phyloP scores from a whole-genome alignment of 2,888 invertebrate species.

The Hermodice carunculata region DNA sequence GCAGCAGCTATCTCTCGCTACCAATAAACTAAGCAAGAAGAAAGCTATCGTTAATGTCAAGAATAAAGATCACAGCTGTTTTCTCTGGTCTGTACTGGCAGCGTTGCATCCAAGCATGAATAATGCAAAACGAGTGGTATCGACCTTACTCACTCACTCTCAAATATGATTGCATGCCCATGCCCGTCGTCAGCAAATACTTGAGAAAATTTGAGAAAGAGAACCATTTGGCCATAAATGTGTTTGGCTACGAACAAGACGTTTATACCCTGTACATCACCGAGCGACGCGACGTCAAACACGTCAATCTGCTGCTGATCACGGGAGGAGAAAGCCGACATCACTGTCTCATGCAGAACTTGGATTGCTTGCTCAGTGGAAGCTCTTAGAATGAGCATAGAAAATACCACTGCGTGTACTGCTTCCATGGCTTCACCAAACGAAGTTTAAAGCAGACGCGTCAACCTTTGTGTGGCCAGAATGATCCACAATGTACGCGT shows the following conservation, averaged over 20 bases:
- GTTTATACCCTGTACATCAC: conserved; percentile 30
- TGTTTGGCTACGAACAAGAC: conserved; percentile 25
- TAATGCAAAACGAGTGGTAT: conserved; percentile 23
- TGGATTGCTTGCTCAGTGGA: conserved; percentile 15
- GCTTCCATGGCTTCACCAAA: conserved; percentile 27
- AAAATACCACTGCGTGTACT: conserved; percentile 19
- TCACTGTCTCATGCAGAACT: conserved; percentile 32
- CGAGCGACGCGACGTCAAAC: conserved; percentile 1
- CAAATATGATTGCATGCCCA: conserved; percentile 23
- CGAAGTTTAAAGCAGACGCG: conserved; percentile 2
- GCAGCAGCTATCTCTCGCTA: conserved; percentile 31
- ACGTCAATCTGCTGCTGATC: conserved; percentile 23
- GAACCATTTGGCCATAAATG: conserved; percentile 29
- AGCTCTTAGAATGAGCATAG: background rate
- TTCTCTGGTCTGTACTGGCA: conserved; percentile 39
- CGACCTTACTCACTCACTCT: conserved; percentile 7
- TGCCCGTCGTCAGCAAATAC: conserved; percentile 23
- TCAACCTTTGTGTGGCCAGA: background rate
- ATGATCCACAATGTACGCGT: background rate
- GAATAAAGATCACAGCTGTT: conserved; percentile 42
- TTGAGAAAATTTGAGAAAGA: conserved; percentile 30
- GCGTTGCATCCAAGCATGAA: conserved; percentile 30
- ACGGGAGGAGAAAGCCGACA: conserved; percentile 14
- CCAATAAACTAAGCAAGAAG: conserved; percentile 29
- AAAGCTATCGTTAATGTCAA: conserved; percentile 41